These are phyloP conservation scores for Aramus guarauna DNA, from an alignment of 2,113 vertebrate genomes.

Conservation along the genomic window DNA sequence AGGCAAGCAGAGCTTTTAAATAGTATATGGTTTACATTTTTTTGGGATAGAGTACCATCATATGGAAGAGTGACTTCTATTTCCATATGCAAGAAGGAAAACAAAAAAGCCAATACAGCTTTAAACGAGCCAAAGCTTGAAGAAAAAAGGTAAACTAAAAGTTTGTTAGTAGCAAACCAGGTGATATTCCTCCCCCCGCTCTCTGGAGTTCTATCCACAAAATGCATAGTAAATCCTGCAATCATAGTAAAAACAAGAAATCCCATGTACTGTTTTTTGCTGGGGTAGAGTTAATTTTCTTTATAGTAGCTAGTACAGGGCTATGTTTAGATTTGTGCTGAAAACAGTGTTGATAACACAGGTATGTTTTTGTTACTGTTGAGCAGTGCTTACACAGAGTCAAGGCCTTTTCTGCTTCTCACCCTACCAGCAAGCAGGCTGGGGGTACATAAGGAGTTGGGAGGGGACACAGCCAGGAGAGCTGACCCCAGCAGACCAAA, in stretches of 20 bases:
- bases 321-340: too few species aligned
- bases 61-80: background rate
- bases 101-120: background rate
- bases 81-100: background rate
- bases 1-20: background rate
- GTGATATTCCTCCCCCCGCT: background rate
- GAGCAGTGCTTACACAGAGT: too few species aligned
- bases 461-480: too few species aligned
- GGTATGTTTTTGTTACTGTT: too few species aligned
- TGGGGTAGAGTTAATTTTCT: too few species aligned
- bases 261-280: too few species aligned
- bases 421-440: too few species aligned
- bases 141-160: background rate
- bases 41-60: background rate
- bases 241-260: background rate
- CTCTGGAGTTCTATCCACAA: background rate
- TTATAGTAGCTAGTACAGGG: too few species aligned
- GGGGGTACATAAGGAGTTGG: too few species aligned
- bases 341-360: too few species aligned
- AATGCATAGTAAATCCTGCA: background rate
- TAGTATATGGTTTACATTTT: background rate
- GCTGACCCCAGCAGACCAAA: too few species aligned
- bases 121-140: background rate
- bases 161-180: background rate
- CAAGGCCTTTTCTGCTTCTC: too few species aligned